These are phyloP conservation scores for Epizoanthus scotinus DNA, from an alignment of 92 coral and sea anemone genomes.

Conservation along the genomic window DNA sequence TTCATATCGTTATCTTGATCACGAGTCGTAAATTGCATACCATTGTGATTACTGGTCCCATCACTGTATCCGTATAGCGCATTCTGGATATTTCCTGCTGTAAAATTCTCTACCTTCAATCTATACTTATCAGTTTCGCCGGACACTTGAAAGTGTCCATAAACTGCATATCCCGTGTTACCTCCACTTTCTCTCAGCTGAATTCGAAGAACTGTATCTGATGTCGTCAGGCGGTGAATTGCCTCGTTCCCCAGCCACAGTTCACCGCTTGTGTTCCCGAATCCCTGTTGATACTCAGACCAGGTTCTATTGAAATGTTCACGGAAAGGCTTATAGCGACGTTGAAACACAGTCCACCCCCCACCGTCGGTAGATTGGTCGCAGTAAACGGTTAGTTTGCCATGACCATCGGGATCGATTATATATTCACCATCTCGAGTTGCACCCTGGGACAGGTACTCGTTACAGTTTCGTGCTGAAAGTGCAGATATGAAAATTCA, in stretches of 20 bases:
- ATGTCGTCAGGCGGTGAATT: slow-evolving; percentile 30
- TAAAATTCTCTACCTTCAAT: slow-evolving; percentile 16
- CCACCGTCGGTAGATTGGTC: slow-evolving; percentile 59
- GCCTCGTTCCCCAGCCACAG: slow-evolving; percentile 48
- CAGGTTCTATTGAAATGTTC: slow-evolving; percentile 40
- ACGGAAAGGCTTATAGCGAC: slow-evolving; percentile 28
- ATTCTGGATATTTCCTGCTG: slow-evolving; percentile 29
- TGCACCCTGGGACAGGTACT: slow-evolving; percentile 31
- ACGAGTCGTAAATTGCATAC: slow-evolving; percentile 55
- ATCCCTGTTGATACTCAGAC: slow-evolving; percentile 48
- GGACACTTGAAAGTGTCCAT: slow-evolving; percentile 41
- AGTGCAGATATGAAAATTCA: background rate
- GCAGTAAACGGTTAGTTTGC: slow-evolving; percentile 27
- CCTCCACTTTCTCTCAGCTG: slow-evolving; percentile 33
- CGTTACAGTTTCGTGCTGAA: slow-evolving; percentile 46
- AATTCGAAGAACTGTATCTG: slow-evolving; percentile 29
- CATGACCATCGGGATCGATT: slow-evolving; percentile 31
- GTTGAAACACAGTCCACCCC: slow-evolving; percentile 54
- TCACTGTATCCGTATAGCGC: slow-evolving; percentile 33
- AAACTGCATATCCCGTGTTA: slow-evolving; percentile 23
- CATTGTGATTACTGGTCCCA: slow-evolving; percentile 29
- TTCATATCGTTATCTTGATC: slow-evolving; percentile 57
- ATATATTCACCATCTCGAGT: slow-evolving; percentile 6
- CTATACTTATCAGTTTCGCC: slow-evolving; percentile 39
- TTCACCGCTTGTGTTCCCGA: slow-evolving; percentile 32